Base-by-base conservation (phyloP, 2,797 vertebrate species). In the Etheostoma perlongum region DNA sequence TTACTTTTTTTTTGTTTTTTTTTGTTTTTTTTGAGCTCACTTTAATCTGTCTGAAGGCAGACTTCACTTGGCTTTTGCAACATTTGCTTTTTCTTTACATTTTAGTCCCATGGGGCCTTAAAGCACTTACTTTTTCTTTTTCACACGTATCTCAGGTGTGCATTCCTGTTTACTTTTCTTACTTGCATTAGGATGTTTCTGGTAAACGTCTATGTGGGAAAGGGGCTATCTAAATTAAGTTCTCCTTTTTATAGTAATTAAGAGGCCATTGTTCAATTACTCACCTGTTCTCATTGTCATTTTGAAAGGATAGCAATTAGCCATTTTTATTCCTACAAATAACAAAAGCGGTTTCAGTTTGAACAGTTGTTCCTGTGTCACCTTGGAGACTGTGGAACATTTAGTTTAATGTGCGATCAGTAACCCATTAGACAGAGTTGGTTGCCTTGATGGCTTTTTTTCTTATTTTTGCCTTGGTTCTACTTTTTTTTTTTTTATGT, bases 211-310 rank as follows among this genome's bases (percentile, higher is more conserved):
- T 12, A 0, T 27, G 51, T 48, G 25, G 54, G 30, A 64, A 65
- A 10, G 52, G 53, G 55, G 18, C 16, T n/a, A 1, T n/a, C 5
- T 67, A 30, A 51, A 69, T 54, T 5, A 19, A 49, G 25, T 62
- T 55, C 58, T 72, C 27, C 9, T 67, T 27, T 57, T 64, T 36
- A 36, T 36, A 27, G 11, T 14, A 21, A 64, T 65, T 8, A 16
- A 7, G 19, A 36, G 16, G 13, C 2, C 6, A 8, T 40, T 18
- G 15, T 40, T 48, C 7, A 61, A 47, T 19, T 19, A 63, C 54
- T 88, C 67, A 54, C 57, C 51, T 79, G 61, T 91, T 90, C 79
- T 94, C 90, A 91, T 94, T 93, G 92, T 94, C 90, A 93, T 94
- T 94, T 93, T 93, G 84, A 91, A 91, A 89, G 86, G 78, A 84